These are phyloP conservation scores for Arremon aurantiirostris DNA, from an alignment of 2,797 vertebrate genomes.

Conservation along the genomic window DNA sequence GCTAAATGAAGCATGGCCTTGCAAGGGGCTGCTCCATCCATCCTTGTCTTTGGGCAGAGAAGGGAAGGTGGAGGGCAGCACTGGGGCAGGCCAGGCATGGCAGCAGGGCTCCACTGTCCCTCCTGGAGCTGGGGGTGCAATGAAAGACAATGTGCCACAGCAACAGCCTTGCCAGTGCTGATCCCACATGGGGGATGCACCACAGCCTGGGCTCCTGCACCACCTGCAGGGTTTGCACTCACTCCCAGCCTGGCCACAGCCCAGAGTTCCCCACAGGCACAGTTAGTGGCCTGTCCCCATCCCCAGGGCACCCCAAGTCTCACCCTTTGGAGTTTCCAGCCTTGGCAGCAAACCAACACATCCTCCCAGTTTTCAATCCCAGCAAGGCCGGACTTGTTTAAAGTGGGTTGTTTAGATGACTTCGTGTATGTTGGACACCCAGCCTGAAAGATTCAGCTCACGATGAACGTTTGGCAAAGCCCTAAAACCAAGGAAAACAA, in stretches of 20 bases:
- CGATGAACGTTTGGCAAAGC: background rate
- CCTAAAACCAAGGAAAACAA: background rate
- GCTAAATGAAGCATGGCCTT: background rate
- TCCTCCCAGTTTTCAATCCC: background rate
- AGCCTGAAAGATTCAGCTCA: background rate
- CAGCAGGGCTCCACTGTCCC: fast-evolving
- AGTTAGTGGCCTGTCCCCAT: fast-evolving
- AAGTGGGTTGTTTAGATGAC: background rate
- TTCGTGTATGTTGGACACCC: background rate
- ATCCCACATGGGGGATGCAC: background rate
- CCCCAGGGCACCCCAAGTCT: background rate
- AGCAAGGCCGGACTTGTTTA: background rate
- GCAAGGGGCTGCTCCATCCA: background rate
- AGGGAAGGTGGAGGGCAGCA: background rate
- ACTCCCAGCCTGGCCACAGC: background rate
- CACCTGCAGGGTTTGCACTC: fast-evolving
- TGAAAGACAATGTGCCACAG: background rate
- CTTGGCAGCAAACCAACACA: background rate
- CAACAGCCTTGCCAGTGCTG: background rate
- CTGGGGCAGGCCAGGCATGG: background rate
- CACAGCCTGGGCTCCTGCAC: background rate
- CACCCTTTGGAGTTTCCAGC: background rate
- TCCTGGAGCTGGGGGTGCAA: background rate
- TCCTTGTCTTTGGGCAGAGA: background rate
- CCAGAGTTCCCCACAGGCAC: fast-evolving